Evolutionary conservation across 1,140 invertebrate species (phyloP).

Genomic region (Drosophila mayri): DNA sequence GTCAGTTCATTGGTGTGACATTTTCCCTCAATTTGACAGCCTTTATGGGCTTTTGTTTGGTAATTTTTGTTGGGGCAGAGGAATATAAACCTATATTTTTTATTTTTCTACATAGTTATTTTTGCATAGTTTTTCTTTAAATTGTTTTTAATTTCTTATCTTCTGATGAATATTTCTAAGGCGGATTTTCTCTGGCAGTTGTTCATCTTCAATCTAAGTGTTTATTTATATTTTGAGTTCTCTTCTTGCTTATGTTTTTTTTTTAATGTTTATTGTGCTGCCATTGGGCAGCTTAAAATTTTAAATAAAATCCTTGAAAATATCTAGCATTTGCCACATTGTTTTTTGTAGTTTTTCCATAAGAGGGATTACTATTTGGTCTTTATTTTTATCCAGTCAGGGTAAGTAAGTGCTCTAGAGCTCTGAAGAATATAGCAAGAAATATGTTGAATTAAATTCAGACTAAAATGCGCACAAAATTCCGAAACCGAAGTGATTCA

Average conservation of each 20-base stretch:
- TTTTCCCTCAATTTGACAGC: slow-evolving; percentile 12
- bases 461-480: not conserved
- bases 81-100: no score
- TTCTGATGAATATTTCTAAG: not conserved
- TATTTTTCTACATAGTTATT: not conserved
- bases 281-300: slow-evolving; percentile 3
- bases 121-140: not conserved
- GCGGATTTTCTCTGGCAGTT: not conserved
- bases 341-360: not conserved
- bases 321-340: slow-evolving; percentile 1
- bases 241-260: slow-evolving; percentile 9
- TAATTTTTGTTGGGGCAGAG: not conserved
- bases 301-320: slow-evolving; percentile 13
- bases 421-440: not conserved
- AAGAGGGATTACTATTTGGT: slow-evolving; percentile 1
- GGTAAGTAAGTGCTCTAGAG: not conserved
- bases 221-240: slow-evolving; percentile 17
- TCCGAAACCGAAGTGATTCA: not conserved
- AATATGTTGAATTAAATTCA: not conserved
- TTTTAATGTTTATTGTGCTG: not conserved
- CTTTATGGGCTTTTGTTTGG: not conserved
- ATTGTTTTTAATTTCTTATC: not conserved
- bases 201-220: not conserved
- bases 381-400: not conserved
- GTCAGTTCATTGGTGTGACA: slow-evolving; percentile 15